A percentile compares a stretch with the other conserved stretches of the same genome.
Evolutionary conservation across 2,888 invertebrate genomes (phyloP).

Genomic region (Molanna angustata): DNA sequence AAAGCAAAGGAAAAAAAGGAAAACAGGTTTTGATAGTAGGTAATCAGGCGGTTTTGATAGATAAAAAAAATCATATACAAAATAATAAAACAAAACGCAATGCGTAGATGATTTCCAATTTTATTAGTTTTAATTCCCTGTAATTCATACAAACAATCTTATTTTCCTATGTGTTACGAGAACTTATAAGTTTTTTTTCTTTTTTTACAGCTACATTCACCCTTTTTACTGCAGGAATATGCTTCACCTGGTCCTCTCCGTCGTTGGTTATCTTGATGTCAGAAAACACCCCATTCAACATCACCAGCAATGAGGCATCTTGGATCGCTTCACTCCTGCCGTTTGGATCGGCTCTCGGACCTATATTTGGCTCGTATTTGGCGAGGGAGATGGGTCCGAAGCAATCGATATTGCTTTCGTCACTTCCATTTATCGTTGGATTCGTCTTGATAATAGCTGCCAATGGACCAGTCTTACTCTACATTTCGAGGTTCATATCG

Average conservation of each 20-base stretch:
- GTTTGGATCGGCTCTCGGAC: slow-evolving; percentile 25
- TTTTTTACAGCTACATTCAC: slow-evolving; percentile 28
- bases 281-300: slow-evolving; percentile 37
- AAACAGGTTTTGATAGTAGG: too few relatives aligned
- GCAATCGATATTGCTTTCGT: slow-evolving; percentile 22
- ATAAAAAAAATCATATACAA: too few relatives aligned
- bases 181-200: too few relatives aligned
- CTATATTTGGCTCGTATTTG: slow-evolving; percentile 23
- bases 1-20: too few relatives aligned
- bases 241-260: slow-evolving; percentile 45
- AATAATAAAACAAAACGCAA: too few relatives aligned
- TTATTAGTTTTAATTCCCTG: too few relatives aligned
- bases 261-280: slow-evolving; percentile 40
- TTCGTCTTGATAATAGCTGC: slow-evolving; percentile 26
- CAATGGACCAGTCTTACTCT: slow-evolving; percentile 35
- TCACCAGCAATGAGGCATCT: slow-evolving; percentile 42
- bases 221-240: slow-evolving; percentile 37
- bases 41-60: too few relatives aligned
- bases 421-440: slow-evolving; percentile 22
- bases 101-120: too few relatives aligned
- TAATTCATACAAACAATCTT: too few relatives aligned
- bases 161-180: too few relatives aligned
- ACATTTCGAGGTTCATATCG: slow-evolving; percentile 37
- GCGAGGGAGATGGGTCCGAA: slow-evolving; percentile 29
- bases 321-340: slow-evolving; percentile 37